Percentiles rank a stretch among this genome's conserved stretches.
phyloP scores from a whole-genome alignment of 2,797 vertebrate genomes.

The Falco concolor region DNA sequence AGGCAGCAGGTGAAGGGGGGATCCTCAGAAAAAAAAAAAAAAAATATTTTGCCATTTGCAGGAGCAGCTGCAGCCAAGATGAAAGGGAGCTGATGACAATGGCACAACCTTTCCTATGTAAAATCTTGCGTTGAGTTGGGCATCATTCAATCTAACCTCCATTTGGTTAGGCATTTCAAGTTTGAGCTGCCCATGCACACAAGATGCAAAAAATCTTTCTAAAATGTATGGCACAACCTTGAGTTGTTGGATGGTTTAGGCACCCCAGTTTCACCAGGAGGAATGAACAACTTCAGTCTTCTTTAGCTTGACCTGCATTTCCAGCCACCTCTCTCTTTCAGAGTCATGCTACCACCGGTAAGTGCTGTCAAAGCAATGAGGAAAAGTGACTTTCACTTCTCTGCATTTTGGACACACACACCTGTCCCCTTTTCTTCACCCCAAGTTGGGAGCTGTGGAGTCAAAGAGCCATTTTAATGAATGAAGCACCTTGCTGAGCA shows the following conservation, averaged over 20 bases:
- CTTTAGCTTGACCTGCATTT: not conserved
- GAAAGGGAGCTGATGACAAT: not conserved
- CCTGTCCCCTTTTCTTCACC: not conserved
- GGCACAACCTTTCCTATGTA: not conserved
- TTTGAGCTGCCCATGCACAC: not conserved
- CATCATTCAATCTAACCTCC: not conserved
- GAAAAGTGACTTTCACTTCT: not conserved
- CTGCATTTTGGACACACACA: not conserved
- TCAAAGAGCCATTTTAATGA: fast-evolving
- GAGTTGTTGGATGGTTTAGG: not conserved
- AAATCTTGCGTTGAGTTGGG: not conserved
- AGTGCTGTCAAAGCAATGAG: not conserved
- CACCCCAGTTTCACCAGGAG: not conserved
- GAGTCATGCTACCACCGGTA: not conserved
- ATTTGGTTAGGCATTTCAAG: not conserved
- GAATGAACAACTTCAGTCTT: not conserved
- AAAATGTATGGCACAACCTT: fast-evolving
- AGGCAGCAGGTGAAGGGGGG: not conserved
- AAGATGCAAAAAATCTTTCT: not conserved
- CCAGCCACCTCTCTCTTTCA: not conserved
- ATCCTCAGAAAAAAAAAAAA: not conserved
- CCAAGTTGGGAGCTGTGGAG: not conserved
- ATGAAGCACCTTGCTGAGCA: not conserved
- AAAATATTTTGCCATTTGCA: not conserved
- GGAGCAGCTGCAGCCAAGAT: not conserved